Base-by-base conservation (phyloP, 1,140 invertebrate species). In the Agrypnia vestita region DNA sequence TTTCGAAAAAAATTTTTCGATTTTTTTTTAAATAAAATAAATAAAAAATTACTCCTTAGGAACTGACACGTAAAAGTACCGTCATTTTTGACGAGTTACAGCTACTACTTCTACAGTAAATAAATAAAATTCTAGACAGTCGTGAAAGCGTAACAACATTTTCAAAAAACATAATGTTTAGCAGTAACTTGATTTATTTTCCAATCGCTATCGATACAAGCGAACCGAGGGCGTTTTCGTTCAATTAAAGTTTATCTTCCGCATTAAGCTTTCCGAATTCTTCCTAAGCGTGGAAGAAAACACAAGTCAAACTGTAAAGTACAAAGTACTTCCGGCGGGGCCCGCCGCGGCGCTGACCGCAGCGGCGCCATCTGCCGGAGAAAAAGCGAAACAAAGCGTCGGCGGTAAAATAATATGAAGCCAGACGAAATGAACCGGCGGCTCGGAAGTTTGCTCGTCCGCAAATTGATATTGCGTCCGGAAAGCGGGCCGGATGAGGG, bases 391-490 rank as follows among this genome's bases (percentile, higher is more conserved):
- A 78, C 76, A 71, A 71, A 43, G 49, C 55, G 46, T 8, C 51
- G 74, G 59, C 12, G 74, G 56, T 21, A 62, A 62, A 76, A 76
- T 76, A 76, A 76, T 62, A 62, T 76, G 79, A 71, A 78, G 62
- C 51, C 53, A 76, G 81, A 75, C 81, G 56, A 77, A 82, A 79
- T 79, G 78, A 79, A 69, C 79, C 79, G 72, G 53, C 44, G 25
- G 62, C 74, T 76, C 80, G 74, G 72, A 79, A 82, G 81, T 82
- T 82, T 71, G 77, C 51, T 59, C 59, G 74, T 51, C 74, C 81
- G 81, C 81, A 82, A 82, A 82, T 82, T 82, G 81, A 82, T 82
- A 82, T 82, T 79, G 56, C 61, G 43, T 55, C 69, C 69, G 53
- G 69, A 69, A 35, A 69, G n/a, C 64, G 35, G 44, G 15, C 35